Base-by-base conservation (phyloP, 2,113 vertebrate genomes). In the Rhea americana region DNA sequence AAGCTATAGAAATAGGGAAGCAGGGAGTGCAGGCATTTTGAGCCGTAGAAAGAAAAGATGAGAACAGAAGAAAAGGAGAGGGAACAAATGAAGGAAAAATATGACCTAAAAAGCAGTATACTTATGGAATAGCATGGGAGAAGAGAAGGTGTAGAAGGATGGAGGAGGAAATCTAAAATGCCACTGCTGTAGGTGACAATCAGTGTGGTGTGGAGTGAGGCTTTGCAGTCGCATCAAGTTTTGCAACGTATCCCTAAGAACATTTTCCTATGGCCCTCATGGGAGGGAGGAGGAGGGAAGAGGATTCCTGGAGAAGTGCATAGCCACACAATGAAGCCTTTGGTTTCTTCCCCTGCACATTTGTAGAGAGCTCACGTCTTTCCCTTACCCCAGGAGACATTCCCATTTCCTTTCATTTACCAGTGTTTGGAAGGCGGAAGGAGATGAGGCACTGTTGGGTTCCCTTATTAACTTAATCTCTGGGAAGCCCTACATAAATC, bases 361-460 rank as follows among this genome's bases (percentile, higher is more conserved):
- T 77, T 95, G 72, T 63, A 74, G 95, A 93, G 48, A 0, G 0
- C 76, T 96, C 85, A 84, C 48, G 43, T 90, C 83, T 91, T 86
- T 68, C 43, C 41, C 51, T 45, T 75, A 93, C 58, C 80, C 53
- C 73, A 72, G 79, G 73, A 96, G 87, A 93, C 65, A 65, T 92
- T 93, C 62, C 79, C 6, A 8, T 90, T 94, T 95, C 88, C 76
- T 93, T 93, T 95, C 39, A 76, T 90, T 93, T 82, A 59, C 66
- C 74, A 61, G 59, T 13, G 55, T 82, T 91, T 79, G 78, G 78
- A 90, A 85, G 89, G 90, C 16, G 4, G 73, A 91, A 91, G 92
- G 92, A 80, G 84, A 74, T 63, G 92, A 91, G 92, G 78, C 88
- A 51, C 80, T 65, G 67, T 32, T 91, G 90, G 73, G 63, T 92